Evolutionary conservation across 2,113 vertebrate species (phyloP).

Genomic region (Nanorana parkeri): DNA sequence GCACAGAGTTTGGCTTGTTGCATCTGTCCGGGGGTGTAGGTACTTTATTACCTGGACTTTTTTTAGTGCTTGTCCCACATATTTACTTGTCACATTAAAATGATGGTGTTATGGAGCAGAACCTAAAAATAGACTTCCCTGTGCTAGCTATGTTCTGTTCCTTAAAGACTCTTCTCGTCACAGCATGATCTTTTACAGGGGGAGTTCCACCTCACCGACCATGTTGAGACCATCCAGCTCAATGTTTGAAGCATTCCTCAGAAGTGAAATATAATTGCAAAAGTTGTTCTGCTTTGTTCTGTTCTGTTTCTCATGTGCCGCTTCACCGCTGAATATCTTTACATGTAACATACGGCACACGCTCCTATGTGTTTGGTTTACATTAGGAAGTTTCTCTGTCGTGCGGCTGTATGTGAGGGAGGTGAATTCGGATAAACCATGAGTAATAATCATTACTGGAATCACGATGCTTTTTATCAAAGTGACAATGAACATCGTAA

Average conservation of each 20-base stretch:
- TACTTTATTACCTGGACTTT: neutral
- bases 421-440: neutral
- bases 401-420: neutral
- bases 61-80: neutral
- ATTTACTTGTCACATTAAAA: neutral
- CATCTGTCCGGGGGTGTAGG: no score
- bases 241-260: neutral
- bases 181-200: neutral
- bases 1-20: neutral
- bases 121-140: slow-evolving; percentile 19
- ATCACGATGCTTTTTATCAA: neutral
- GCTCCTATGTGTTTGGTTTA: neutral
- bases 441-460: neutral
- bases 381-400: neutral
- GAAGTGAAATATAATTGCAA: neutral
- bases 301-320: neutral
- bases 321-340: neutral
- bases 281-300: neutral
- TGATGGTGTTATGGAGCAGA: neutral
- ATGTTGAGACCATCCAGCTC: neutral
- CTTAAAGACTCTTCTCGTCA: neutral
- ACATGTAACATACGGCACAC: neutral
- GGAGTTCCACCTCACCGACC: neutral
- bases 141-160: neutral
- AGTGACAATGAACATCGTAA: neutral